Percentiles rank a stretch among this genome's conserved stretches.
These are phyloP conservation scores for Ceyx melanurus DNA, from an alignment of 2,113 vertebrate species.

Conservation along the genomic window DNA sequence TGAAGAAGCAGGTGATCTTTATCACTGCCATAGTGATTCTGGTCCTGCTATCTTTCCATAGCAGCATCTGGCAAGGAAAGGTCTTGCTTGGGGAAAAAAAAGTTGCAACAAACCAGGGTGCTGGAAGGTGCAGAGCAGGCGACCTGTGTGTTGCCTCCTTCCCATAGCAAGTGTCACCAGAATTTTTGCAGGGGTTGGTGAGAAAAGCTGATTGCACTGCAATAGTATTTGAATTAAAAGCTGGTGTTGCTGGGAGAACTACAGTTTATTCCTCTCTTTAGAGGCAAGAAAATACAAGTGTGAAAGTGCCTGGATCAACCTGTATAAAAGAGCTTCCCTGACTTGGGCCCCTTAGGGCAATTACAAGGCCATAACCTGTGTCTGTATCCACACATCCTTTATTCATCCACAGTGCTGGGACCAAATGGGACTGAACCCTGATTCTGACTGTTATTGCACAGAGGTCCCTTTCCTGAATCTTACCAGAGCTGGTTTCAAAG, in stretches of 20 bases:
- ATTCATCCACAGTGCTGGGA: background rate
- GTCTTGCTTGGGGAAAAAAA: background rate
- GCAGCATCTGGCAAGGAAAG: background rate
- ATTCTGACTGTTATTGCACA: conserved; percentile 45
- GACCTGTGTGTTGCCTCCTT: background rate
- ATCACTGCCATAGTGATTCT: background rate
- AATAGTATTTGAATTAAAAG: background rate
- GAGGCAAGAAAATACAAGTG: background rate
- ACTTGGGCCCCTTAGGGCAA: background rate
- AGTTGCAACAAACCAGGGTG: background rate
- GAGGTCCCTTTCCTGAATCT: conserved; percentile 8
- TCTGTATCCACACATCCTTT: background rate
- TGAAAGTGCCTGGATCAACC: background rate
- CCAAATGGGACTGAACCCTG: background rate
- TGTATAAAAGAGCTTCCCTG: background rate
- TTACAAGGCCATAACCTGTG: background rate
- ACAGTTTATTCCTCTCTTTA: background rate
- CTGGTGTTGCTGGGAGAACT: background rate
- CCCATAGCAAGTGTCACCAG: background rate
- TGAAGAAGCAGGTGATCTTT: conserved; percentile 6
- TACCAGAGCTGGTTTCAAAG: background rate
- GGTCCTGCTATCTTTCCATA: background rate
- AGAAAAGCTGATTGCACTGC: background rate
- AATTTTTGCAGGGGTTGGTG: background rate
- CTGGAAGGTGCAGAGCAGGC: background rate